phyloP scores from a whole-genome alignment of 2,797 vertebrate species.

The Platalea minor region DNA sequence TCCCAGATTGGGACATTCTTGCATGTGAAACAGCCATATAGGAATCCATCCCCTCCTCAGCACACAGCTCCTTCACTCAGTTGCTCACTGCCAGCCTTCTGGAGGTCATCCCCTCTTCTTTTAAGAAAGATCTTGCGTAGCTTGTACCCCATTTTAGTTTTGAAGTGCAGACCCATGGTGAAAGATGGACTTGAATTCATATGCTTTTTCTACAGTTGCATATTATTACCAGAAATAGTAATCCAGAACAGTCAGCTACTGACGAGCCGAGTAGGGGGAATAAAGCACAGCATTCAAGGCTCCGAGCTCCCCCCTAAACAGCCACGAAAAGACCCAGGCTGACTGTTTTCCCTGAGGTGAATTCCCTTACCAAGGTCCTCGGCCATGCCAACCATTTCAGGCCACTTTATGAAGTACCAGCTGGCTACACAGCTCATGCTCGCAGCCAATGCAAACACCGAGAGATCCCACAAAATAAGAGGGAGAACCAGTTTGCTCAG shows the following conservation, averaged over 20 bases:
- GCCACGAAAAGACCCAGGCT: not conserved
- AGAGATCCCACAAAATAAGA: not conserved
- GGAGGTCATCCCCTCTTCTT: conserved; percentile 25
- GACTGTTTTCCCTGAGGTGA: not conserved
- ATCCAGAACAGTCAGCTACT: conserved; percentile 25
- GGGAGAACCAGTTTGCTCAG: not conserved
- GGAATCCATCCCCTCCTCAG: conserved; percentile 25
- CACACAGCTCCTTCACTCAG: conserved; percentile 7
- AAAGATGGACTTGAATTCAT: not conserved
- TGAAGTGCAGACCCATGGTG: not conserved
- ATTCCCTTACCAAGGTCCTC: not conserved
- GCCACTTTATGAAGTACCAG: not conserved
- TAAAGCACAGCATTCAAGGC: conserved; percentile 28
- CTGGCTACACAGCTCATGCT: not conserved
- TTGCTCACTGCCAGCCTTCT: not conserved
- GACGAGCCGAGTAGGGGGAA: not conserved
- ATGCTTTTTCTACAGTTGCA: not conserved
- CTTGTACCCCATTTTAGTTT: not conserved
- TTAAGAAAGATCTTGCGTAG: not conserved
- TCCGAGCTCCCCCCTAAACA: not conserved
- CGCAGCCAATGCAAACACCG: fast-evolving
- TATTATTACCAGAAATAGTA: conserved; percentile 51
- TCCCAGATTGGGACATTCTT: conserved; percentile 60
- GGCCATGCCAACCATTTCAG: not conserved
- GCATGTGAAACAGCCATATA: conserved; percentile 42